Base-by-base conservation (phyloP, 2,113 vertebrate genomes). In the Actenoides lindsayi region DNA sequence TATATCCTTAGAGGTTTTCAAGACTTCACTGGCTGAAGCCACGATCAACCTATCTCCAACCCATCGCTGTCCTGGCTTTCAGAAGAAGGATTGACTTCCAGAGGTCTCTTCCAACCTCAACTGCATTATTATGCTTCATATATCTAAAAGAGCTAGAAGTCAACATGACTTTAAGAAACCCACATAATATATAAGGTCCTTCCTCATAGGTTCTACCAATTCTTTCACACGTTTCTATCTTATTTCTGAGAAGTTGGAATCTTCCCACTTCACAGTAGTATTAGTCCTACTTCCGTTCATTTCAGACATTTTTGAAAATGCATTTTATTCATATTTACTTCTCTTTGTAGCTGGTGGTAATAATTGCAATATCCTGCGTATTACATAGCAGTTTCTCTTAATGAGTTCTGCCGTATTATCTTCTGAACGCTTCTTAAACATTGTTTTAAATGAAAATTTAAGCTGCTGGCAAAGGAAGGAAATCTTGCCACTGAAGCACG, bases 371-470 rank as follows among this genome's bases (percentile, higher is more conserved):
- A 83, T 33, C 48, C 13, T 68, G 48, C 31, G 8, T 60, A 73
- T 71, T 89, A 80, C 39, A 71, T 31, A 28, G 81, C 48, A 91
- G 56, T 67, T 41, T 64, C 59, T 44, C 42, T 83, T 93, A 96
- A 95, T 82, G 50, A 94, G 78, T 93, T 94, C 62, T 75, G n/a
- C n/a, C 88, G 35, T 57, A 75, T 92, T 93, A 78, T 83, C 67
- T 83, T 78, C 76, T 42, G 62, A 94, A 83, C 31, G 60, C 18
- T 83, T 86, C 53, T 78, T 86, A 88, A 96, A 78, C n/a, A 68
- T 35, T 62, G 18, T 80, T 91, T 93, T 78, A 93, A 93, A 92
- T 44, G 23, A 96, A 83, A 87, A 91, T 91, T 81, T 33, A 95
- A 87, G 86, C 68, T 93, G 35, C 30, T 89, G 74, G 77, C 86